phyloP scores from a whole-genome alignment of 2,113 vertebrate species.

The Anser brachyrhynchus region DNA sequence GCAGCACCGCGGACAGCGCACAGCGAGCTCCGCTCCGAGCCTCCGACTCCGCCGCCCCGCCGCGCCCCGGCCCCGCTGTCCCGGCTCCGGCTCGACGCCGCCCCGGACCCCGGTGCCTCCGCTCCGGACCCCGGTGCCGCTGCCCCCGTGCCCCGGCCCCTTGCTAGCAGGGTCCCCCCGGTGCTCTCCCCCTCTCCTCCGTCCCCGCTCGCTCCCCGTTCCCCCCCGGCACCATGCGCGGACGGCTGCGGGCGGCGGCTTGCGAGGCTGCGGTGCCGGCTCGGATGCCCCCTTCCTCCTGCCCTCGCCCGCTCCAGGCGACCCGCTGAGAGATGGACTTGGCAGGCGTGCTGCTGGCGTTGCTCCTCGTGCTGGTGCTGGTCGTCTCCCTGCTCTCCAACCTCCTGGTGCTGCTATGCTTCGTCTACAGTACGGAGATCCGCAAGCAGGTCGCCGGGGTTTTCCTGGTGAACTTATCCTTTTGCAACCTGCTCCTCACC shows the following conservation, averaged over 20 bases:
- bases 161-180: no score
- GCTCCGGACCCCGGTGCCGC: neutral
- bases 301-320: slow-evolving; percentile 44
- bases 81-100: neutral
- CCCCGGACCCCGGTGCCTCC: no score
- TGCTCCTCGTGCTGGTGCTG: slow-evolving; percentile 77
- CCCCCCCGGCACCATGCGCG: neutral
- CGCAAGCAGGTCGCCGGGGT: slow-evolving; percentile 79
- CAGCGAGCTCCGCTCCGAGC: neutral
- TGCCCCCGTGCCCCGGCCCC: no score
- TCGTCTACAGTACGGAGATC: slow-evolving; percentile 79
- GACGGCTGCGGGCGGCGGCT: neutral
- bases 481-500: slow-evolving; percentile 82
- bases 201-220: neutral
- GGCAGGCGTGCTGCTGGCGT: slow-evolving; percentile 78
- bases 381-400: slow-evolving; percentile 78
- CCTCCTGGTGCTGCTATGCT: slow-evolving; percentile 81
- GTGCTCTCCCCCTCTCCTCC: neutral
- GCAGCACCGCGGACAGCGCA: slow-evolving; percentile 87
- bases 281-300: slow-evolving; percentile 22
- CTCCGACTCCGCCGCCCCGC: neutral
- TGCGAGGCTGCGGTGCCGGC: slow-evolving; percentile 50
- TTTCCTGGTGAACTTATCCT: slow-evolving; percentile 80
- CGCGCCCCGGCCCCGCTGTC: no score
- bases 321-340: slow-evolving; percentile 79